Base-by-base conservation (phyloP, 2,113 vertebrate genomes). In the Myotis yumanensis region DNA sequence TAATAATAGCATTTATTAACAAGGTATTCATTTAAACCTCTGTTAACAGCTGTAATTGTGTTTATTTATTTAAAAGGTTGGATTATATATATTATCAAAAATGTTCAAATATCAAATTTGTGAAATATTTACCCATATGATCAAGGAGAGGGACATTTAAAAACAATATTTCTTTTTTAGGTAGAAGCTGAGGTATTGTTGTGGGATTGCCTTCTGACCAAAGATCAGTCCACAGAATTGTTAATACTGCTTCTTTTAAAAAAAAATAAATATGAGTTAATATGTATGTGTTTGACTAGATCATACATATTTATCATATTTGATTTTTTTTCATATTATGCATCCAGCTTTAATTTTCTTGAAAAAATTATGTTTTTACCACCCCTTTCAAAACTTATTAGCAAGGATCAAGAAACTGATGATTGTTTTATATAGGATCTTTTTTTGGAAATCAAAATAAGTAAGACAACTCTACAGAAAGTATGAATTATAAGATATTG, bases 251-350 rank as follows among this genome's bases (percentile, higher is more conserved):
- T 79, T 84, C 4, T 14, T 40, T 84, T 88, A 8, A 22, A 54
- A 22, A 54, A 54, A 51, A 51, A 17, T 15, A 54, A 59, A 81
- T 43, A 80, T 62, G 9, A 86, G 73, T 35, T 94, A 94, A 90
- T 23, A n/a, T 46, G 15, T 4, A 52, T 84, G 16, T 48, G 15
- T 66, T 77, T 90, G 43, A 89, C 30, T 83, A 57, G 9, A 87
- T 80, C 20, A 84, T 73, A 73, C 17, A 43, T 15, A 28, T 54
- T 23, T 46, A 77, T 93, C 77, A 90, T 12, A 46, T 81, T 88
- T 91, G n/a, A 79, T 30, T 35, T 73, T 96, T 69, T 75, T 93
- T 91, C 54, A 88, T 37, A 32, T 75, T 80, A 80, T 66, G 2
- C 28, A 66, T 37, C 17, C 64, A 73, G 22, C 73, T 88, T 90